phyloP scores from a whole-genome alignment of 2,113 vertebrate species.

The Vombatus ursinus region DNA sequence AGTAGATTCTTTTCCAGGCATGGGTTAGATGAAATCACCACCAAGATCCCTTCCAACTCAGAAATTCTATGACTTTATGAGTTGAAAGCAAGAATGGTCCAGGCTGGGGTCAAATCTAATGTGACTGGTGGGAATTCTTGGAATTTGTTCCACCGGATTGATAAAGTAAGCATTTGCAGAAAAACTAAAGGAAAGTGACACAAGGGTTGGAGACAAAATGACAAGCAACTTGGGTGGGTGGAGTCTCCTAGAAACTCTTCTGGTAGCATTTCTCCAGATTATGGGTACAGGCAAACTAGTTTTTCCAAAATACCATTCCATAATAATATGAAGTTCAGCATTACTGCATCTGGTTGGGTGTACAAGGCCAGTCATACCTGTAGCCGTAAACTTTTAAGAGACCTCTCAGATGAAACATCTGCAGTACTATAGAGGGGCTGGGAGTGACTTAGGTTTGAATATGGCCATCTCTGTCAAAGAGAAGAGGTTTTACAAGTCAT shows the following conservation, averaged over 20 bases:
- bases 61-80: background rate
- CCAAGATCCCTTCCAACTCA: background rate
- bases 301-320: constrained; percentile 23
- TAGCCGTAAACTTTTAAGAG: background rate
- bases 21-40: background rate
- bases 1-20: background rate
- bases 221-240: background rate
- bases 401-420: background rate
- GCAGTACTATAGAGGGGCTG: background rate
- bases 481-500: background rate
- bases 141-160: background rate
- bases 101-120: background rate
- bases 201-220: background rate
- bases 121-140: background rate
- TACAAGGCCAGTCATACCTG: background rate
- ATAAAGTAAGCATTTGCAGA: background rate
- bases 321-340: background rate
- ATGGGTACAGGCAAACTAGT: background rate
- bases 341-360: background rate
- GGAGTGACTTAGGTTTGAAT: background rate
- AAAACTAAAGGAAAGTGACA: background rate
- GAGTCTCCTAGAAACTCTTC: constrained; percentile 4
- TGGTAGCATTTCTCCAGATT: constrained; percentile 6
- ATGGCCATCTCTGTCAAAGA: constrained; percentile 2
- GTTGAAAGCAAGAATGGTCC: background rate